Conservation (phyloP, 2,113 vertebrate species). For the Riparia riparia region DNA sequence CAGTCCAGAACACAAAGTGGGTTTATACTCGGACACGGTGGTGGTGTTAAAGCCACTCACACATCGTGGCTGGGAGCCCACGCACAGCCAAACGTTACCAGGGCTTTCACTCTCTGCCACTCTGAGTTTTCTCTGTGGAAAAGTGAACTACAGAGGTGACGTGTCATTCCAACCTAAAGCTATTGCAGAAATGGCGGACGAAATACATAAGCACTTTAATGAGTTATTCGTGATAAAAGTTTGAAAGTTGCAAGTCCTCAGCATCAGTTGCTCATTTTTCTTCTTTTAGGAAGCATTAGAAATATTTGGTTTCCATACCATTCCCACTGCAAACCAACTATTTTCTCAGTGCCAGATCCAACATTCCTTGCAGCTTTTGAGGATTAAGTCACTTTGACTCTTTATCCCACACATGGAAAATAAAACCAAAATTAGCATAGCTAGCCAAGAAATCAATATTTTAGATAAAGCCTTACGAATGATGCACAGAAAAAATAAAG, state of each 20-base stretch:
- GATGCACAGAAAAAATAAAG: background rate
- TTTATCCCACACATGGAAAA: constrained; percentile 48
- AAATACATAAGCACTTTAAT: background rate
- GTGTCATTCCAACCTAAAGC: background rate
- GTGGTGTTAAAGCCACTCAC: background rate
- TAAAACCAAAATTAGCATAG: background rate
- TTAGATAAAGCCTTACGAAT: background rate
- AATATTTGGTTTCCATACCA: constrained; percentile 56
- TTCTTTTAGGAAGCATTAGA: constrained; percentile 51
- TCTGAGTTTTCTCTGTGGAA: background rate
- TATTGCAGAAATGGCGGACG: background rate
- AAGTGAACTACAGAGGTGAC: background rate
- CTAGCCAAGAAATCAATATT: constrained; percentile 32
- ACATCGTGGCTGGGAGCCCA: background rate
- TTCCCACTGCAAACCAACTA: constrained; percentile 54
- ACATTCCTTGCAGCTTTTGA: constrained; percentile 46
- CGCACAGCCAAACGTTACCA: background rate
- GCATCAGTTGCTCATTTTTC: constrained; percentile 36
- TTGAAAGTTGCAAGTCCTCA: background rate
- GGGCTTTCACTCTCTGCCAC: background rate
- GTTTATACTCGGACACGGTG: fast-evolving
- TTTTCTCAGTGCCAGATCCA: constrained; percentile 59
- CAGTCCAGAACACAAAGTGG: background rate
- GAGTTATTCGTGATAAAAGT: background rate
- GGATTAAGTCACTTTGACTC: constrained; percentile 60